phyloP scores from a whole-genome alignment of 2,113 vertebrate genomes.

The Polypterus bichir region DNA sequence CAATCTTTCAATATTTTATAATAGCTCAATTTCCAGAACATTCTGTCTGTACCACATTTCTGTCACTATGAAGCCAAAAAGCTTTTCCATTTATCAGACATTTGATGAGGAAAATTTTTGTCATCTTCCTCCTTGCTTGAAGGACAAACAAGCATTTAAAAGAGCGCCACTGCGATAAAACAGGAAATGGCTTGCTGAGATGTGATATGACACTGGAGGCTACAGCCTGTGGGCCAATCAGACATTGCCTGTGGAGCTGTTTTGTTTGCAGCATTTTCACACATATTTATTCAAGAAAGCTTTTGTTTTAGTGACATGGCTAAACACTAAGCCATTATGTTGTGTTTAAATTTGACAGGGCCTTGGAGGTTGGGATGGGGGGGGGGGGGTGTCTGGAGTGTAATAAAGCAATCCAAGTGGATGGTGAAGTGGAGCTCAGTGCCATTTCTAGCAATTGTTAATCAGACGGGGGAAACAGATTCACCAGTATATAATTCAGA shows the following conservation, averaged over 20 bases:
- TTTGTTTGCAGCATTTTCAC: slow-evolving; percentile 54
- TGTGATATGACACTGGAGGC: slow-evolving; percentile 27
- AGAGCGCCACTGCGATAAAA: slow-evolving; percentile 21
- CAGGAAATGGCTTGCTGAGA: slow-evolving; percentile 46
- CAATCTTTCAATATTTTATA: no score
- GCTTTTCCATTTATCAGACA: slow-evolving; percentile 29
- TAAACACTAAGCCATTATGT: slow-evolving; percentile 41
- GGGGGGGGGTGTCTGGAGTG: slow-evolving; percentile 26
- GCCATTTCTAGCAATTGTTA: no score
- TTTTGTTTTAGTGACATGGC: slow-evolving; percentile 50
- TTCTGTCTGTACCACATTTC: slow-evolving; percentile 33
- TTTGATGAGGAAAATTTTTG: slow-evolving; percentile 28
- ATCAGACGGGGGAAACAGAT: no score
- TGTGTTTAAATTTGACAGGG: slow-evolving; percentile 47
- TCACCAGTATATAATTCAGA: no score
- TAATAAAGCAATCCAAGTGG: slow-evolving; percentile 40
- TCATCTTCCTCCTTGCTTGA: slow-evolving; percentile 23
- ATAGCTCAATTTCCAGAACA: slow-evolving; percentile 2
- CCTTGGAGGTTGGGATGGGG: slow-evolving; percentile 33
- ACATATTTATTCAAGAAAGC: slow-evolving; percentile 55
- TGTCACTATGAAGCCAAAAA: slow-evolving; percentile 25
- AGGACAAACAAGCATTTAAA: slow-evolving; percentile 32
- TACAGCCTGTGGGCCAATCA: slow-evolving; percentile 31
- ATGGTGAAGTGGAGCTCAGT: slow-evolving; percentile 21
- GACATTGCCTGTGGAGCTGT: slow-evolving; percentile 42